phyloP scores from a whole-genome alignment of 2,888 invertebrate genomes.

The Halocaridina rubra region DNA sequence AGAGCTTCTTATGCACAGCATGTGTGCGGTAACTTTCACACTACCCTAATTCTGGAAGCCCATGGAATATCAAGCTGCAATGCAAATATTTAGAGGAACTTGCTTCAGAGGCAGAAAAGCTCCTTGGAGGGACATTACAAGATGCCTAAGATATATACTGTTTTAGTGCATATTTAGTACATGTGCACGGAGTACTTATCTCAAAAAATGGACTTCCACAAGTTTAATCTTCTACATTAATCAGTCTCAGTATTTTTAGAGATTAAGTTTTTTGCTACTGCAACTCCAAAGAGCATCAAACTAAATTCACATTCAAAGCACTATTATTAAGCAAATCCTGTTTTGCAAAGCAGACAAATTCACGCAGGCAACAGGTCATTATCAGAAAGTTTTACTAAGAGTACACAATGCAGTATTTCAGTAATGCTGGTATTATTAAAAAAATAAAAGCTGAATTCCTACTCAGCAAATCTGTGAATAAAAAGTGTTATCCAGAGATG shows the following conservation, averaged over 20 bases:
- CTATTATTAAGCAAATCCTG: not conserved
- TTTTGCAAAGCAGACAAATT: constrained; percentile 43
- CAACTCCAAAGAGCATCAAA: constrained; percentile 5
- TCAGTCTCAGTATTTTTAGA: not conserved
- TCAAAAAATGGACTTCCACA: not conserved
- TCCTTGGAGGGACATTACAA: constrained; percentile 13
- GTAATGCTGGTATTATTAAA: constrained; percentile 13
- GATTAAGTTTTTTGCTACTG: not conserved
- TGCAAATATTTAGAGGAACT: constrained; percentile 29
- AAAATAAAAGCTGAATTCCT: constrained; percentile 52
- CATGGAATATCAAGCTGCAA: constrained; percentile 47
- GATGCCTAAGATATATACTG: not conserved
- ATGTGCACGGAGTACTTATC: not conserved
- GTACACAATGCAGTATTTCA: constrained; percentile 3
- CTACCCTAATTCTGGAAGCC: constrained; percentile 48
- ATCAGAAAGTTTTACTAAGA: not conserved
- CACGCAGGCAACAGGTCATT: constrained; percentile 16
- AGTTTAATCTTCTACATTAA: not conserved
- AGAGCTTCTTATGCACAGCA: constrained; percentile 6
- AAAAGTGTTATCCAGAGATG: constrained; percentile 35
- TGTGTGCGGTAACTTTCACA: constrained; percentile 21
- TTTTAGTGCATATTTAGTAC: not conserved
- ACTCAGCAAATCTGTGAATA: constrained; percentile 53
- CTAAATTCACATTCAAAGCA: constrained; percentile 1
- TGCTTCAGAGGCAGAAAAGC: constrained; percentile 34